Conservation (phyloP, 2,113 vertebrate species). For the Pelodiscus sinensis region DNA sequence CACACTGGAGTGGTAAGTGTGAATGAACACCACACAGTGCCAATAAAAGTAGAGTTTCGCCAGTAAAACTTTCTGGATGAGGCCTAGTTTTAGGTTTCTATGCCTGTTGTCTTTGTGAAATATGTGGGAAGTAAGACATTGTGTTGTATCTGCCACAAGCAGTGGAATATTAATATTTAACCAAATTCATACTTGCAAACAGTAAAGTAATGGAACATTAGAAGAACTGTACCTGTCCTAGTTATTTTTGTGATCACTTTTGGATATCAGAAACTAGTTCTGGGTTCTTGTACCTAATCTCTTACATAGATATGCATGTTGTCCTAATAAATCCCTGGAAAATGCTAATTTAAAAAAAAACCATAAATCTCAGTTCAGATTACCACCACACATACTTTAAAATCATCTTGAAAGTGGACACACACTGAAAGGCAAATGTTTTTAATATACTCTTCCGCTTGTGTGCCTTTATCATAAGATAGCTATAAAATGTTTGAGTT, state of each 20-base stretch:
- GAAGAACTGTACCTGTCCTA: not conserved
- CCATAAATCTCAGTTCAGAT: not conserved
- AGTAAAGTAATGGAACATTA: not conserved
- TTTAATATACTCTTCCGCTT: no score
- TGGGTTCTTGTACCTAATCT: not conserved
- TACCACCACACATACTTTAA: not conserved
- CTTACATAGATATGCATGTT: not conserved
- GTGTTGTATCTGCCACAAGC: accelerated
- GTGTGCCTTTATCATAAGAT: not conserved
- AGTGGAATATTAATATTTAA: not conserved
- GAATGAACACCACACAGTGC: accelerated
- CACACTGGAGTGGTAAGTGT: not conserved
- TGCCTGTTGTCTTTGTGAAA: not conserved
- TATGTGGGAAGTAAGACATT: not conserved
- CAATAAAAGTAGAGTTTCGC: not conserved
- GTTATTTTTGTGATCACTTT: not conserved
- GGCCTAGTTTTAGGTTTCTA: not conserved
- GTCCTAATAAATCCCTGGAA: not conserved
- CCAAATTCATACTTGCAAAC: not conserved
- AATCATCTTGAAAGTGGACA: not conserved
- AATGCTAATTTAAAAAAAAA: not conserved
- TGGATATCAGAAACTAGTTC: not conserved
- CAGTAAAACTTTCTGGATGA: not conserved
- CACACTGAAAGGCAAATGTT: not conserved
- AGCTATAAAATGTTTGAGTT: not conserved